Base-by-base conservation (phyloP, 2,113 vertebrate genomes). In the Noctilio leporinus region DNA sequence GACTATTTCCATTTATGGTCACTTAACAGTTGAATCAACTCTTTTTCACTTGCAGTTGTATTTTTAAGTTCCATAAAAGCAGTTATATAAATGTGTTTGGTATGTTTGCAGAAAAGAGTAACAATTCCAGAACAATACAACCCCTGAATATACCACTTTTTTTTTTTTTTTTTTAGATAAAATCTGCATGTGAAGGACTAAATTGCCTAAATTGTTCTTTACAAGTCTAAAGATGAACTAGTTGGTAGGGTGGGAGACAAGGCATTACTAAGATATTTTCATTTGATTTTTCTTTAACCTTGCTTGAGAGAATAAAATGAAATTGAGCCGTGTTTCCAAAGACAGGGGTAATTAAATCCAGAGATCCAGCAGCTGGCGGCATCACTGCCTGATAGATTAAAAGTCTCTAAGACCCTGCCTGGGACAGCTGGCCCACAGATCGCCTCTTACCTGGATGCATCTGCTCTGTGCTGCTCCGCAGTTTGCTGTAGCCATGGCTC, bases 401-500 rank as follows among this genome's bases (percentile, higher is more conserved):
- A 78, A 81, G 55, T 67, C 85, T 91, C 72, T 57, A 82, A 86
- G 86, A 92, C 57, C 87, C 62, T 33, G 76, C 43, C 88, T 76
- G 85, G 91, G 78, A 91, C 51, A 85, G 78, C 38, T 76, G 92
- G 87, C 59, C 88, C 87, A 33, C 69, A 53, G 3, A 72, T 88
- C 33, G 51, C 57, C 91, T 92, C 98, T 96, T 98, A 99, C 98
- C 98, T 98, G 97, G 93, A 83, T 97, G 98, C 69, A 98, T 98
- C 95, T 98, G 95, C 53, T 99, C 99, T 20, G 98, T 94, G 35
- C 98, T 98, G 83, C 98, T 99, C 96, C 98, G 98, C 96, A 98
- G 97, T 96, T 98, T 98, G 92, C 97, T 35, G 96, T 99, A 99
- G n/a, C 98, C 98, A 83, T 98, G 98, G 97, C 87, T 98, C 92